These are phyloP conservation scores for Sebastolobus altivelis DNA, from an alignment of 2,797 vertebrate genomes.

Conservation along the genomic window DNA sequence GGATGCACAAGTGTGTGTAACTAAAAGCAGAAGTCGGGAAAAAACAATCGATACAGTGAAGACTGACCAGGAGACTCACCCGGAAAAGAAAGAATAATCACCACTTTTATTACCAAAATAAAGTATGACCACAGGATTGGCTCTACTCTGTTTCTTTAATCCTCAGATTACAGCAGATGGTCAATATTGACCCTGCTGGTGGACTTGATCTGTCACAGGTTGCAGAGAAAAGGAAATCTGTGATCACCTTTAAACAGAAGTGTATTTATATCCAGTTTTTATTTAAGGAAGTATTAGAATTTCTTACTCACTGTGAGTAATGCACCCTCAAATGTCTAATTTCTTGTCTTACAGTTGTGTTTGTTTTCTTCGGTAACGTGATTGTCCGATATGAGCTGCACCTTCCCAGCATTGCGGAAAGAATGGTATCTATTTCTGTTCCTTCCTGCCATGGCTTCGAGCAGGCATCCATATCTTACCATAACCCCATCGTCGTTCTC, in stretches of 20 bases:
- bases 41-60: conserved; percentile 17
- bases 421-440: conserved; percentile 79
- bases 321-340: conserved; percentile 39
- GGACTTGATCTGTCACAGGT: conserved; percentile 51
- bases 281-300: conserved; percentile 31
- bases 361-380: conserved; percentile 59
- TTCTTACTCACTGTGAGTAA: conserved; percentile 10
- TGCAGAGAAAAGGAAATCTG: conserved; percentile 39
- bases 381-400: conserved; percentile 70
- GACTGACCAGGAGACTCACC: conserved; percentile 21
- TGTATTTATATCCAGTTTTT: conserved; percentile 34
- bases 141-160: conserved; percentile 16
- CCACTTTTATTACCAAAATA: conserved; percentile 28
- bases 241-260: conserved; percentile 34
- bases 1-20: conserved; percentile 8
- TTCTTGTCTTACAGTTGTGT: conserved; percentile 62
- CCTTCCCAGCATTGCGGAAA: conserved; percentile 75
- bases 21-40: conserved; percentile 7
- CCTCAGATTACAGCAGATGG: conserved; percentile 52
- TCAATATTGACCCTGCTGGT: conserved; percentile 45
- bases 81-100: conserved; percentile 21
- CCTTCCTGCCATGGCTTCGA: conserved; percentile 74
- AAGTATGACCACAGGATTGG: conserved; percentile 27
- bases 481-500: conserved; percentile 68
- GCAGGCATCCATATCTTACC: conserved; percentile 73